phyloP scores from a whole-genome alignment of 2,888 invertebrate genomes.

The Gryllus longicercus region DNA sequence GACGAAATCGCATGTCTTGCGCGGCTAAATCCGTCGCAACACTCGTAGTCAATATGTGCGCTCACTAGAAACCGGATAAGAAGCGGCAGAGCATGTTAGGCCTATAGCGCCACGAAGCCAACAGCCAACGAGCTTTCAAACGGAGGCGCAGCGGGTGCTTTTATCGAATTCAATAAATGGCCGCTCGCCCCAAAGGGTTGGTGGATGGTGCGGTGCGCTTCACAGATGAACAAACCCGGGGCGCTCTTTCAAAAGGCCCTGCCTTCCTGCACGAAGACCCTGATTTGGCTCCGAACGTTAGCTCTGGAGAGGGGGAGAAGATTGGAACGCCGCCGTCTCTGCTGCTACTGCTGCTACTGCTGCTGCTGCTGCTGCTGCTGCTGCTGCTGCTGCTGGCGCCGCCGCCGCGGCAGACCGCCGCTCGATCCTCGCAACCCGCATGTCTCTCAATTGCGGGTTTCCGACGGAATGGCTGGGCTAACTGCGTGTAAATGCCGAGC shows the following conservation, averaged over 20 bases:
- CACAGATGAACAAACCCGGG: slow-evolving; percentile 10
- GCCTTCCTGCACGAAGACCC: not conserved
- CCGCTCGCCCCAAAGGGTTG: not conserved
- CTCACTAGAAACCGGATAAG: too few species aligned
- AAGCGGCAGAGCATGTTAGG: too few species aligned
- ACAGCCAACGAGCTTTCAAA: too few species aligned
- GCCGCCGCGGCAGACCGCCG: not conserved
- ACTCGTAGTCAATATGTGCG: too few species aligned
- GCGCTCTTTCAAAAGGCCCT: not conserved
- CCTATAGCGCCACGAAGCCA: too few species aligned
- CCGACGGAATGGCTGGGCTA: not conserved
- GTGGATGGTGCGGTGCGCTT: not conserved
- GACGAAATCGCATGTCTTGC: too few species aligned
- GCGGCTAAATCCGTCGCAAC: too few species aligned
- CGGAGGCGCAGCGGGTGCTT: not conserved
- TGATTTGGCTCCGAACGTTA: not conserved
- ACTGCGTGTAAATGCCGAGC: not conserved
- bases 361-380: too few species aligned
- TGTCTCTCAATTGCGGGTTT: not conserved
- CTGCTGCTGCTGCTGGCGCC: too few species aligned
- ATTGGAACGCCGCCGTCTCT: too few species aligned
- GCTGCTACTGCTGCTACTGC: too few species aligned
- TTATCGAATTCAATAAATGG: slow-evolving; percentile 11
- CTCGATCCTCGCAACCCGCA: not conserved
- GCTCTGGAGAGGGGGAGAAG: not conserved